phyloP scores from a whole-genome alignment of 2,113 vertebrate genomes.

The Tachycineta bicolor region DNA sequence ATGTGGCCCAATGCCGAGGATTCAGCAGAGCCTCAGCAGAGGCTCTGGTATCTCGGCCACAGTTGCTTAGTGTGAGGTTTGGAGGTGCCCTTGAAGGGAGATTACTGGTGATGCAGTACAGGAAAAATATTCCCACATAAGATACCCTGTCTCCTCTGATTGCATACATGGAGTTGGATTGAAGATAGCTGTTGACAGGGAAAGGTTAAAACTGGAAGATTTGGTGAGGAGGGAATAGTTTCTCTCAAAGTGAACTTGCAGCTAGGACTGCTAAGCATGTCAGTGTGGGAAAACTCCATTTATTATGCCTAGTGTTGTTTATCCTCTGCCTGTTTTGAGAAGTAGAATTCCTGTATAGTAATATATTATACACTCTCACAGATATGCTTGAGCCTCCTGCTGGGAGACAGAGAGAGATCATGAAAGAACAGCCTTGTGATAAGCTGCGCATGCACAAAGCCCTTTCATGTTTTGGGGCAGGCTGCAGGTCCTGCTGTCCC shows the following conservation, averaged over 20 bases:
- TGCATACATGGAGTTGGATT: background rate
- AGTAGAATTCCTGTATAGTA: background rate
- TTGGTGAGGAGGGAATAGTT: background rate
- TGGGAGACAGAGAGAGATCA: background rate
- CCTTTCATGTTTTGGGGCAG: background rate
- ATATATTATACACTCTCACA: background rate
- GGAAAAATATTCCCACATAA: background rate
- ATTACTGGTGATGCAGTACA: background rate
- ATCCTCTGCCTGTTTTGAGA: background rate
- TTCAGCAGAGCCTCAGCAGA: background rate
- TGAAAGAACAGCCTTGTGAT: background rate
- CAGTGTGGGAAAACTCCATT: background rate
- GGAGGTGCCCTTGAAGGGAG: background rate
- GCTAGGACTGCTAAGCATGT: background rate
- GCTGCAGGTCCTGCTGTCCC: background rate
- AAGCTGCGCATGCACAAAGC: fast-evolving
- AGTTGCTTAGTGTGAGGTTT: background rate
- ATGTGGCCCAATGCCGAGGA: background rate
- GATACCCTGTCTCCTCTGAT: background rate
- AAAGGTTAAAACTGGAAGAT: background rate
- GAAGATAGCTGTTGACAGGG: background rate
- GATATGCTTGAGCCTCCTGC: background rate
- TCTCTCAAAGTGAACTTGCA: background rate
- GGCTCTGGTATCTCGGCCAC: background rate
- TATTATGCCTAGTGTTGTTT: background rate